These are phyloP conservation scores for Merodon equestris DNA, from an alignment of 2,888 invertebrate genomes.

Conservation along the genomic window DNA sequence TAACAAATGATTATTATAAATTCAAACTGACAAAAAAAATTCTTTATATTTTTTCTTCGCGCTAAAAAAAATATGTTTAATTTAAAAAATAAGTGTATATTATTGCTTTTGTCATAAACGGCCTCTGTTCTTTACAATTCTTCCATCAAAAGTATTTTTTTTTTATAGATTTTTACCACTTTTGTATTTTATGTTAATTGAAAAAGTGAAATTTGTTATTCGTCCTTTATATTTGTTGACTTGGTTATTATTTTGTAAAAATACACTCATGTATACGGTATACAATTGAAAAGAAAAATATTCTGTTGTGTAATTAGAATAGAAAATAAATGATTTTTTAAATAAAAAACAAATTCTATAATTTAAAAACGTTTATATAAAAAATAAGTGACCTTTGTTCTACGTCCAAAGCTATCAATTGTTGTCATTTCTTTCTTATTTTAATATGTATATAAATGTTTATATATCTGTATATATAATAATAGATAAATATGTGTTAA, in stretches of 20 bases:
- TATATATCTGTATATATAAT: constrained; percentile 8
- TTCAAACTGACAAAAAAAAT: background rate
- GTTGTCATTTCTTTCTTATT: constrained; percentile 36
- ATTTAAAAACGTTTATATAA: constrained; percentile 61
- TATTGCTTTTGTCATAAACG: constrained; percentile 66
- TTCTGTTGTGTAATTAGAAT: constrained; percentile 21
- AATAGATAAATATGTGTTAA: constrained; percentile 52
- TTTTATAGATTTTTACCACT: no score
- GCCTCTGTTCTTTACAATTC: constrained; percentile 27
- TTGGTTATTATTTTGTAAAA: constrained; percentile 25
- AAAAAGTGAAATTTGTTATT: constrained; percentile 44
- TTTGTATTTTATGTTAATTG: constrained; percentile 37
- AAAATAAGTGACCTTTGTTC: constrained; percentile 67
- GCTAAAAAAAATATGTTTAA: constrained; percentile 9
- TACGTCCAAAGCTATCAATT: constrained; percentile 66
- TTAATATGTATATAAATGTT: constrained; percentile 63
- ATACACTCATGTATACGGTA: constrained; percentile 35
- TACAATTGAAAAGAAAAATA: constrained; percentile 34
- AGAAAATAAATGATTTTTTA: constrained; percentile 18
- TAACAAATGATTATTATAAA: constrained; percentile 16
- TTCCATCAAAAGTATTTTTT: no score
- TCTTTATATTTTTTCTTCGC: background rate
- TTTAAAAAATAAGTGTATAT: constrained; percentile 45
- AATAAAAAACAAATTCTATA: constrained; percentile 22
- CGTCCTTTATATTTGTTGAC: constrained; percentile 17